Evolutionary conservation across 1,140 invertebrate species (phyloP).

Genomic region (Cecropterus lyciades): DNA sequence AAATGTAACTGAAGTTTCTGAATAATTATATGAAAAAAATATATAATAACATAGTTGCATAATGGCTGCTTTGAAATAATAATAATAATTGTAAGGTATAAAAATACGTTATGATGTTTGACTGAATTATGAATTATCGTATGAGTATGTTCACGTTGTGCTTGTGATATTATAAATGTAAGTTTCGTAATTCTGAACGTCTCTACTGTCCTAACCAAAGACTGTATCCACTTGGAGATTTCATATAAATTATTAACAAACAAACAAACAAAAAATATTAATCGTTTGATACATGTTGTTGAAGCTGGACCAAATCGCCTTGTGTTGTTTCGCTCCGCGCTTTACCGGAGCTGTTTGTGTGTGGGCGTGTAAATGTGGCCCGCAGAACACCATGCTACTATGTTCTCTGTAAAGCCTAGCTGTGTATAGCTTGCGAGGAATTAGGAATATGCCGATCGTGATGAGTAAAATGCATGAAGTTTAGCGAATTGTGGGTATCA

Average conservation of each 20-base stretch:
- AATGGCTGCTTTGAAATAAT: constrained; percentile 40
- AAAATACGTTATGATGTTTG: constrained; percentile 51
- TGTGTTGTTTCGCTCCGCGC: constrained; percentile 42
- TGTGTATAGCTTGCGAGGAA: neutral
- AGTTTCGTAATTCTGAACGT: constrained; percentile 60
- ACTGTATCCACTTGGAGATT: constrained; percentile 73
- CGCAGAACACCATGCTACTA: neutral
- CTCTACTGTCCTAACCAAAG: constrained; percentile 81
- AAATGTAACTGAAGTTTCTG: constrained; percentile 22
- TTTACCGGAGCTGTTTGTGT: constrained; percentile 3
- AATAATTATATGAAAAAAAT: too few species aligned
- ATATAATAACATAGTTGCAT: constrained; percentile 28
- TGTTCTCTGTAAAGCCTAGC: neutral
- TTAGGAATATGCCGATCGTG: too few species aligned
- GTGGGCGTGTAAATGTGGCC: neutral
- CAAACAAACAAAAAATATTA: constrained; percentile 36
- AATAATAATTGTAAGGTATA: constrained; percentile 23
- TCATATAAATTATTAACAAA: constrained; percentile 61
- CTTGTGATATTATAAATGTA: constrained; percentile 81
- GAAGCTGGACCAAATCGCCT: constrained; percentile 78
- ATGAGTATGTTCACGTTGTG: constrained; percentile 61
- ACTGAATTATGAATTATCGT: constrained; percentile 66
- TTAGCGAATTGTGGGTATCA: too few species aligned
- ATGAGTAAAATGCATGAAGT: too few species aligned
- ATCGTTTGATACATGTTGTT: constrained; percentile 52